Evolutionary conservation across 2,113 vertebrate genomes (phyloP).

Genomic region (Plecturocebus donacophilus): DNA sequence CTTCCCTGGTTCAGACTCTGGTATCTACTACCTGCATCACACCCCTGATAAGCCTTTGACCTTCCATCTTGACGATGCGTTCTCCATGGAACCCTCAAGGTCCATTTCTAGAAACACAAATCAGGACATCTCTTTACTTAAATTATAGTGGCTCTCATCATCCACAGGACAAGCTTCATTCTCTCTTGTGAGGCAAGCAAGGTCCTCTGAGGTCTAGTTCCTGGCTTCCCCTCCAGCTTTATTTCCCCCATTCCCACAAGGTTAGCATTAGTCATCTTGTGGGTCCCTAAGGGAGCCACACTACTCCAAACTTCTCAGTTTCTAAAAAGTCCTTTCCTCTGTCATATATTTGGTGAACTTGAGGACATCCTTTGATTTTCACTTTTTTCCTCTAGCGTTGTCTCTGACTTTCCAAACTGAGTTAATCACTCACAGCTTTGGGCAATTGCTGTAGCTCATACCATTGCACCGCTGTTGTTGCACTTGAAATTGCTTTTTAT

Average conservation of each 20-base stretch:
- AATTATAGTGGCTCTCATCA: neutral
- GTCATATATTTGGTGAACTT: neutral
- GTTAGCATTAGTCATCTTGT: neutral
- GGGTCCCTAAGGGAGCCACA: neutral
- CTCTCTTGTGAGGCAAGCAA: neutral
- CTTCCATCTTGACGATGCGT: neutral
- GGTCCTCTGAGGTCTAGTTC: neutral
- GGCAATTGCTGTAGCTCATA: neutral
- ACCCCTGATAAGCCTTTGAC: neutral
- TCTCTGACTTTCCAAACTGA: conserved; percentile 54
- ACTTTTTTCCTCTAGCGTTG: conserved; percentile 23
- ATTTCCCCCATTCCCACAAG: rapidly evolving
- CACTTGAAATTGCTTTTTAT: conserved; percentile 52
- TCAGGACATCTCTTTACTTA: neutral
- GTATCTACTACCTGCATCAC: neutral
- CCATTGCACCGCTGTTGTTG: neutral
- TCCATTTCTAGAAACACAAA: neutral
- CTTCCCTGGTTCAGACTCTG: neutral
- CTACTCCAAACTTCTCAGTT: neutral
- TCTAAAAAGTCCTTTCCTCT: neutral
- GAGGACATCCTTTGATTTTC: neutral
- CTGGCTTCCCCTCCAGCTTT: neutral
- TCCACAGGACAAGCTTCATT: neutral
- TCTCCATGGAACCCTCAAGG: neutral
- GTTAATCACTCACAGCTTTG: conserved; percentile 9